Evolutionary conservation across 2,888 invertebrate genomes (phyloP).

Genomic region (Podotricha telesiphe): DNA sequence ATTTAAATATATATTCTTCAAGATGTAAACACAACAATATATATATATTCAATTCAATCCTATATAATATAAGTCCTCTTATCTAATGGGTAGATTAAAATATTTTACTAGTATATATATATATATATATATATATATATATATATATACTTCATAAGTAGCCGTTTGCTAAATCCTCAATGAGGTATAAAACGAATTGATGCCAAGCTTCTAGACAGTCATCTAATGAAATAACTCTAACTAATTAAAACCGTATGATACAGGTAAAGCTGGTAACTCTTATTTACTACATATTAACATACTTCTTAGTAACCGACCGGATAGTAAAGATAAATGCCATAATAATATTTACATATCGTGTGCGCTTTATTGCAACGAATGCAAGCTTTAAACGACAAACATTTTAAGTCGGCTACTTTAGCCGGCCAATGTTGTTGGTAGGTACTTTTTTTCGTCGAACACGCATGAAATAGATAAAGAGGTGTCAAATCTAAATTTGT

Average conservation of each 20-base stretch:
- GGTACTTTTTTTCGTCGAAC: conserved; percentile 6
- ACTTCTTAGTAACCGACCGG: conserved; percentile 65
- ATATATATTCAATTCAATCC: not conserved
- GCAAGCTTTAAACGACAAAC: conserved; percentile 54
- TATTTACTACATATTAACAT: conserved; percentile 51
- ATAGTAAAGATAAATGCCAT: conserved; percentile 62
- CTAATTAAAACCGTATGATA: conserved; percentile 50
- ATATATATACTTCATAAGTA: not conserved
- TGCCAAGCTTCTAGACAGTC: conserved; percentile 23
- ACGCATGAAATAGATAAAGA: conserved; percentile 46
- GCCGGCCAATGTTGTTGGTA: conserved; percentile 5
- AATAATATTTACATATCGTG: conserved; percentile 63
- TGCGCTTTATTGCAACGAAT: conserved; percentile 46
- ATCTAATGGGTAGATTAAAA: not conserved
- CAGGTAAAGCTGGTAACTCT: conserved; percentile 41
- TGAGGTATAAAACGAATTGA: conserved; percentile 21
- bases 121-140: no score
- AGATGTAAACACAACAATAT: not conserved
- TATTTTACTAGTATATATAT: no score
- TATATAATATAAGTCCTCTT: not conserved
- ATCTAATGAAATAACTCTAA: conserved; percentile 44
- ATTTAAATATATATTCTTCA: not conserved
- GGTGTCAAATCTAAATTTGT: conserved; percentile 73
- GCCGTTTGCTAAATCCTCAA: conserved; percentile 12
- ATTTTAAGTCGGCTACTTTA: conserved; percentile 44